A percentile compares a stretch with the other conserved stretches of the same genome.
Conservation (phyloP, 2,113 vertebrate species). For the Morphnarchus princeps region DNA sequence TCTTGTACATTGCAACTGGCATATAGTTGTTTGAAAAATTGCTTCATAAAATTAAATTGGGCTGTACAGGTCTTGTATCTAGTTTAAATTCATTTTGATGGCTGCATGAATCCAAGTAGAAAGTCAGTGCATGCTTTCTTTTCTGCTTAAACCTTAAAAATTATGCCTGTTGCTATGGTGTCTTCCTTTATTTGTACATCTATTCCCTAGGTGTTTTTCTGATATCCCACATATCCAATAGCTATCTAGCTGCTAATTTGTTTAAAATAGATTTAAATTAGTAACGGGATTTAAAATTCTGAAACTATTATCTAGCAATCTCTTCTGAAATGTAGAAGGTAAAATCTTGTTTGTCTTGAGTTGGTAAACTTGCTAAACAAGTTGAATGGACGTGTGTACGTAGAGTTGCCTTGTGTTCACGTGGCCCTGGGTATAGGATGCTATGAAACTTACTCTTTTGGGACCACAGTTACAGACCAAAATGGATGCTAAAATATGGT, state of each 20-base stretch:
- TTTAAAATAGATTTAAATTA: neutral
- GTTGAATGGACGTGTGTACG: neutral
- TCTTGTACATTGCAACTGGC: neutral
- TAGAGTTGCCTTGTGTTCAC: neutral
- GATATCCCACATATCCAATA: neutral
- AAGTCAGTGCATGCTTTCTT: neutral
- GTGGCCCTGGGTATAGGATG: neutral
- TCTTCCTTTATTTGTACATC: neutral
- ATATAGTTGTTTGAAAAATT: neutral
- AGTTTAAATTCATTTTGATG: neutral
- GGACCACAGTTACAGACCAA: neutral
- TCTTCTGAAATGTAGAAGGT: neutral
- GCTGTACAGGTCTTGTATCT: neutral
- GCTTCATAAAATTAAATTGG: neutral
- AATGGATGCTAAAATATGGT: neutral
- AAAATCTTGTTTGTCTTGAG: neutral
- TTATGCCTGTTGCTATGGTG: neutral
- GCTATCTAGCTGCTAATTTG: neutral
- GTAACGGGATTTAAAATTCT: neutral
- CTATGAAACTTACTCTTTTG: neutral
- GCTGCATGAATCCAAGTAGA: neutral
- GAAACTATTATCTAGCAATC: neutral
- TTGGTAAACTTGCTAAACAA: neutral
- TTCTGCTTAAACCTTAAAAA: neutral
- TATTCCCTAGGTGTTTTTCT: neutral